A percentile compares a stretch with the other conserved stretches of the same genome.
Evolutionary conservation across 2,113 vertebrate species (phyloP).

Genomic region (Oncorhynchus tshawytscha): DNA sequence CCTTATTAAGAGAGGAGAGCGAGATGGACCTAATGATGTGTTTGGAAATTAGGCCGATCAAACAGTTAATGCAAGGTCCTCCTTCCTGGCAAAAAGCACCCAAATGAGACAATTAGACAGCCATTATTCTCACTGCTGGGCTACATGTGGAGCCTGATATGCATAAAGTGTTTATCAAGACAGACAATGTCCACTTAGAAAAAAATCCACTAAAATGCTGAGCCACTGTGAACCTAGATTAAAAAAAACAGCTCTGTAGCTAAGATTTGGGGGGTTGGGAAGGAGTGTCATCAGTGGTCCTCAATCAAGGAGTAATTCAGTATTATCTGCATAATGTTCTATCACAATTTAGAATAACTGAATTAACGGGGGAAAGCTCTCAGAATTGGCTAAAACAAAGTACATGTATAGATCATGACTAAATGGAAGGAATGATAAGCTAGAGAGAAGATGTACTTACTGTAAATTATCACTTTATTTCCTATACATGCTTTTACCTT

Average conservation of each 20-base stretch:
- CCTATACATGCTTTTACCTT: constrained; percentile 28
- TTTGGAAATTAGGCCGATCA: constrained; percentile 95
- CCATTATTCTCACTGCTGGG: constrained; percentile 89
- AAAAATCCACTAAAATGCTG: constrained; percentile 77
- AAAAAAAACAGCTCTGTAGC: background rate
- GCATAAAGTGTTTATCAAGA: constrained; percentile 78
- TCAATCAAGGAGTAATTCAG: constrained; percentile 70
- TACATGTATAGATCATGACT: constrained; percentile 80
- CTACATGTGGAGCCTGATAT: constrained; percentile 79
- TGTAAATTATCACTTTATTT: constrained; percentile 29
- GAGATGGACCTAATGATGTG: constrained; percentile 93
- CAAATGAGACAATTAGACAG: constrained; percentile 96
- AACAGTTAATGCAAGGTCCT: constrained; percentile 86
- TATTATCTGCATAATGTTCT: constrained; percentile 69
- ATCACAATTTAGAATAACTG: constrained; percentile 85
- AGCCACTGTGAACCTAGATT: constrained; percentile 56
- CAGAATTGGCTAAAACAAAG: constrained; percentile 80
- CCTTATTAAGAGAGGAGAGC: constrained; percentile 89
- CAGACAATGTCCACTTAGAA: constrained; percentile 78
- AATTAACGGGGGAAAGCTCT: constrained; percentile 84
- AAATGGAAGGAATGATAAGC: constrained; percentile 66
- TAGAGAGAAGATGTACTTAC: constrained; percentile 17
- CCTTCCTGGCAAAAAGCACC: constrained; percentile 88
- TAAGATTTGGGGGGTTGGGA: constrained; percentile 2
- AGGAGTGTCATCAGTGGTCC: constrained; percentile 34